Conservation (phyloP, 2,113 vertebrate genomes). For the Dicentrarchus labrax region DNA sequence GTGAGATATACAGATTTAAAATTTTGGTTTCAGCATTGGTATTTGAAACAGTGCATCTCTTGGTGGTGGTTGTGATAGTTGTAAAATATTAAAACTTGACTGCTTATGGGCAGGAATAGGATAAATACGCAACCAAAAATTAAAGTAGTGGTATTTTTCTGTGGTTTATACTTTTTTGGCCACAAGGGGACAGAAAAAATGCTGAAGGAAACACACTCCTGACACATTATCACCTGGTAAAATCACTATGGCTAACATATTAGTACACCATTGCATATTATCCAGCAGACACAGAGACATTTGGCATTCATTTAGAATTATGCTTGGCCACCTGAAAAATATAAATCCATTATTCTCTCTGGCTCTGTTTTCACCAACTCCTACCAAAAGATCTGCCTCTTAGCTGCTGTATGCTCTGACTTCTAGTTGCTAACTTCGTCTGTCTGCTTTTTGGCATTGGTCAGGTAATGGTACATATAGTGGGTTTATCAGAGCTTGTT, state of each 20-base stretch:
- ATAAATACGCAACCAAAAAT: neutral
- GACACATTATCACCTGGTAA: slow-evolving; percentile 1
- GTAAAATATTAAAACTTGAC: neutral
- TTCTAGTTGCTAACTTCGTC: neutral
- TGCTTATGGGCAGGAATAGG: neutral
- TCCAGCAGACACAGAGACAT: neutral
- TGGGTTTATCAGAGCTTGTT: neutral
- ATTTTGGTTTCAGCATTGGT: too few species aligned
- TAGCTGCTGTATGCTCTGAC: neutral
- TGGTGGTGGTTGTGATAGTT: neutral
- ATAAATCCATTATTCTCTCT: neutral
- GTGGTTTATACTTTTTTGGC: neutral
- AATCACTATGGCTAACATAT: neutral
- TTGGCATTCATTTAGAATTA: neutral
- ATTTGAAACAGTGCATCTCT: neutral
- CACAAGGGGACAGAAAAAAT: slow-evolving; percentile 1
- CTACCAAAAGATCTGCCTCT: neutral
- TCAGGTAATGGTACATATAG: too few species aligned
- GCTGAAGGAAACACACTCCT: neutral
- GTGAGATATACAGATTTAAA: neutral
- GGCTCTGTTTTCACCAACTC: neutral
- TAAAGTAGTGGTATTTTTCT: neutral
- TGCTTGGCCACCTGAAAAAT: neutral
- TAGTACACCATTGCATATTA: neutral
- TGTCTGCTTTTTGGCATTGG: too few species aligned